Base-by-base conservation (phyloP, 2,113 vertebrate species). In the Mus pahari region DNA sequence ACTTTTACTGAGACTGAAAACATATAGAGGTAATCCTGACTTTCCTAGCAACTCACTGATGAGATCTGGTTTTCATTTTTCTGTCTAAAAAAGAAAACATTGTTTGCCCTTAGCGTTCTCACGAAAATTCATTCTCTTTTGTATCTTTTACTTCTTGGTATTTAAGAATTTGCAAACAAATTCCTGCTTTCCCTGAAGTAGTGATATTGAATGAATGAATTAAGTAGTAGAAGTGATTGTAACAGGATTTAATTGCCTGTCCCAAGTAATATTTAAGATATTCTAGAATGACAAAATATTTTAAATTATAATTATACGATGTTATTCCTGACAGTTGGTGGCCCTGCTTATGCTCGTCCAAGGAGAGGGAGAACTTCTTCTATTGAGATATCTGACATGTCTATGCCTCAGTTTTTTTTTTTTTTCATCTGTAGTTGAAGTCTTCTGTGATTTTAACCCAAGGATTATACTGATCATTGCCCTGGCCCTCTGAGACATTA, bases 131-230 rank as follows among this genome's bases (percentile, higher is more conserved):
- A 84, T 1, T 96, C 12, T 62, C 10, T 26, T 92, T 92, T 89
- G 19, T 71, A 10, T 36, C 78, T 36, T 66, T 16, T 78, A 39
- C 8, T 55, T 93, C 4, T 42, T 89, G 24, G 14, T 77, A 88
- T 87, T 94, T 89, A 28, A 91, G 53, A 92, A 94, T 90, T 77
- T 92, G 78, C 0, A 64, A 91, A 48, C 16, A 94, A 81, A 58
- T 81, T 11, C 73, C 10, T 71, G 31, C 17, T 12, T 95, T 95
- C 88, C 53, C 16, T 55, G 3, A 66, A 82, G 87, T 81, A 86
- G 22, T 60, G 86, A 33, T 68, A 36, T 26, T 68, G 28, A 94
- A 79, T 50, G 31, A 84, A 71, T 73, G 53, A 95, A 94, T 64
- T 92, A 79, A 83, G n/a, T 13, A 90, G 70, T 10, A 79, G 66